Evolutionary conservation across 2,888 invertebrate species (phyloP).

Genomic region (Pharmacophagus antenor): DNA sequence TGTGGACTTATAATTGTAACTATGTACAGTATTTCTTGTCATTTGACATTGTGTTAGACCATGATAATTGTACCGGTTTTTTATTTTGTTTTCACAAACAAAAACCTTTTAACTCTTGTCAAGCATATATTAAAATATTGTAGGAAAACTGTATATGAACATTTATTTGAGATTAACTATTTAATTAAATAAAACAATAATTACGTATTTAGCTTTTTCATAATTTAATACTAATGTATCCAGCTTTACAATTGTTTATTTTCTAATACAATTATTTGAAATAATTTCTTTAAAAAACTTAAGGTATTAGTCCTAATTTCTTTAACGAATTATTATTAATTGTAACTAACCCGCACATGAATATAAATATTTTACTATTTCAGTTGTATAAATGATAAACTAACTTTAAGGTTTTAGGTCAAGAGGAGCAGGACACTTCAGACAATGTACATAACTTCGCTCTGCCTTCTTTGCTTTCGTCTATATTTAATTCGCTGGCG

Average conservation of each 20-base stretch:
- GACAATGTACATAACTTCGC: constrained; percentile 19
- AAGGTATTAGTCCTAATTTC: not conserved
- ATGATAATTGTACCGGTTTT: constrained; percentile 14
- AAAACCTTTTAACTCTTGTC: not conserved
- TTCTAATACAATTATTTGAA: too few relatives aligned
- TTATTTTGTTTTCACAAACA: not conserved
- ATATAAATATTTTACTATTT: constrained; percentile 1
- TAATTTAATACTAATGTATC: not conserved
- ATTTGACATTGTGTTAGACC: constrained; percentile 26
- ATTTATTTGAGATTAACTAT: not conserved
- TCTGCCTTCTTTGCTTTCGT: constrained; percentile 16
- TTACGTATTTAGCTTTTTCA: not conserved
- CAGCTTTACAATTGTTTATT: too few relatives aligned
- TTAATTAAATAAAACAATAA: not conserved
- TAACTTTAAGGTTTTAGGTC: constrained; percentile 25
- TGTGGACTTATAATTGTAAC: constrained; percentile 1
- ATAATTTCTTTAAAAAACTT: too few relatives aligned
- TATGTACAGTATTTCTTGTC: constrained; percentile 5
- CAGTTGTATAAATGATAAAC: constrained; percentile 8
- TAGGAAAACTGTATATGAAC: not conserved
- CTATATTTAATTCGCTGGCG: constrained; percentile 17
- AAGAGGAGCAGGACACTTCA: constrained; percentile 19
- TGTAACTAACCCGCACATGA: not conserved
- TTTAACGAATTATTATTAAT: not conserved
- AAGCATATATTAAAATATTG: not conserved